Base-by-base conservation (phyloP, 2,888 invertebrate genomes). In the Galeopsomyia nigrocyanea region DNA sequence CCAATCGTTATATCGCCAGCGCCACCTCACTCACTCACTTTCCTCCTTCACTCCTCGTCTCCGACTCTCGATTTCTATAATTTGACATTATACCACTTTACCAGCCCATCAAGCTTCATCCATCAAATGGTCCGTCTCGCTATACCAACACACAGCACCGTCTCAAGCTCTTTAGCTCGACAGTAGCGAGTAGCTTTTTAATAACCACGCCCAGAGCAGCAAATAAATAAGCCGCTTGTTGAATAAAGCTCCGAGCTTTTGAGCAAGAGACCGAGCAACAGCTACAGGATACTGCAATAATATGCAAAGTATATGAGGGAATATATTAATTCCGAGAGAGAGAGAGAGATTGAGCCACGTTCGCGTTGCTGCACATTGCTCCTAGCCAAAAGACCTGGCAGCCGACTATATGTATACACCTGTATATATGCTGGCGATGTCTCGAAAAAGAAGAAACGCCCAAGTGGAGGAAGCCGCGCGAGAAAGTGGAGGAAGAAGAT, bases 321-420 rank as follows among this genome's bases (percentile, higher is more conserved):
- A 84, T 84, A 86, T 86, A 86, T 86, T 86, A 86, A 86, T 85
- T 86, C 85, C 83, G 81, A 82, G 84, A 84, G 83, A 85, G 84
- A 82, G 77, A 57, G 57, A 65, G 70, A 62, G 61, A 69, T 53
- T 46, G 39, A 60, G 50, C n/a, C n/a, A n/a, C n/a, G n/a, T n/a
- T n/a, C n/a, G n/a, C 39, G 39, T 7, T 10, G 39, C 7, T 39
- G 39, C 39, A 39, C 39, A 39, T 13, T 1, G 39, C 39, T 39
- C 1, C 39, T 39, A 39, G 39, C 39, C 5, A 39, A 39, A 39
- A 39, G 39, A 39, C 39, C 7, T 39, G 39, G 39, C 7, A 39
- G 13, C 39, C 10, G 39, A 39, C 10, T 39, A 39, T 39, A 39
- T 10, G 3, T 39, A 39, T 39, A 39, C 7, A 39, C 13, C 1